Percentiles rank a stretch among this genome's conserved stretches.
Conservation (phyloP, 2,888 invertebrate species). For the Ametastegia equiseti region DNA sequence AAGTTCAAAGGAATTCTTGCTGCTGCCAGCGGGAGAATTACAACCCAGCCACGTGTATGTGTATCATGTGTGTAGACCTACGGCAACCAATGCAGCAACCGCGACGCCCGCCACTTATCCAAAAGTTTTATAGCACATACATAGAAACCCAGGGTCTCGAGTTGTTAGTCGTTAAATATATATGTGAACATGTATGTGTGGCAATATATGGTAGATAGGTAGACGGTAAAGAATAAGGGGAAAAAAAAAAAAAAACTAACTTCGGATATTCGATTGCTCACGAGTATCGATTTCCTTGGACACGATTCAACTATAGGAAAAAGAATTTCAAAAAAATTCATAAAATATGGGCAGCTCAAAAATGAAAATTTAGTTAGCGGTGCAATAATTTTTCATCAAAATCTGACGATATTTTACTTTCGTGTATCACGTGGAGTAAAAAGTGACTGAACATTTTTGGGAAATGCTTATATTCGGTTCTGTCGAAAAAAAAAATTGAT, state of each 20-base stretch:
- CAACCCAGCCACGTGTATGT: not conserved
- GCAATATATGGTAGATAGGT: not conserved
- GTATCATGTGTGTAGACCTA: not conserved
- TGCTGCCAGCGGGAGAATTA: conserved; percentile 2
- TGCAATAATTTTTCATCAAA: too few species aligned
- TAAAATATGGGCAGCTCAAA: too few species aligned
- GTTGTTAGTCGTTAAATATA: conserved; percentile 22
- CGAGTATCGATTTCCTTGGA: not conserved
- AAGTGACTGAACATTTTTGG: too few species aligned
- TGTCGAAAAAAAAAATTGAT: too few species aligned
- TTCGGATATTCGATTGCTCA: not conserved
- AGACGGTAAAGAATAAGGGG: too few species aligned
- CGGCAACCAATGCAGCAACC: not conserved
- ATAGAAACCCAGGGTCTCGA: not conserved
- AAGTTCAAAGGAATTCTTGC: conserved; percentile 46
- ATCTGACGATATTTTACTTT: too few species aligned
- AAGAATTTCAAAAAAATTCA: too few species aligned
- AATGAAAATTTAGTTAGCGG: too few species aligned
- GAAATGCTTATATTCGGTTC: too few species aligned
- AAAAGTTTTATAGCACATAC: conserved; percentile 10
- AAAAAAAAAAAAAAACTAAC: not conserved
- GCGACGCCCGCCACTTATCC: conserved; percentile 19
- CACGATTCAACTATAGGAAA: too few species aligned
- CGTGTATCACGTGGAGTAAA: too few species aligned
- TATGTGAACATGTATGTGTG: not conserved